Evolutionary conservation across 1,140 invertebrate species (phyloP).

Genomic region (Trachymyrmex septentrionalis): DNA sequence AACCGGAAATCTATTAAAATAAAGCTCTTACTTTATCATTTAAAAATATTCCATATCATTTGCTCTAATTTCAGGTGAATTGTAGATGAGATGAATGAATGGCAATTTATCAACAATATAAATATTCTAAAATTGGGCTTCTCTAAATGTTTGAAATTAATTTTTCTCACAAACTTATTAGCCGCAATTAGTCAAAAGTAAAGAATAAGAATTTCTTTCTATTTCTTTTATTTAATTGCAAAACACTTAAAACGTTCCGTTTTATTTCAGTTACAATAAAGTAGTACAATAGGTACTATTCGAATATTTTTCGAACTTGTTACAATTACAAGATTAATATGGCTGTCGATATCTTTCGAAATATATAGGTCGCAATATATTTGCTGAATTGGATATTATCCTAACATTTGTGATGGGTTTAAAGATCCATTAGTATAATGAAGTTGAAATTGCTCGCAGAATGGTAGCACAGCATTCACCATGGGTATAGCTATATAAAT

Average conservation of each 20-base stretch:
- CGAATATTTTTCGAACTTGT: background rate
- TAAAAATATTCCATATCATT: background rate
- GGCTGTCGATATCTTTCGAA: background rate
- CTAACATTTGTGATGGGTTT: background rate
- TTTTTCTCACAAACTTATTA: background rate
- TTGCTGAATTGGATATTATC: slow-evolving; percentile 8
- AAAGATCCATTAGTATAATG: slow-evolving; percentile 44
- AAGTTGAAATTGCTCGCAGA: slow-evolving; percentile 21
- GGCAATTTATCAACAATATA: too few species aligned
- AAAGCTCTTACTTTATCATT: background rate
- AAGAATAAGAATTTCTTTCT: background rate
- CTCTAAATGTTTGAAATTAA: background rate
- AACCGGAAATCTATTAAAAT: background rate
- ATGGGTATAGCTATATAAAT: slow-evolving; percentile 43
- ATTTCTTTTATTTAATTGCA: background rate
- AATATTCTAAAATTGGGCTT: background rate
- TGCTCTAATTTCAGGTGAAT: background rate
- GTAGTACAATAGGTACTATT: background rate
- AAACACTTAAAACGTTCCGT: background rate
- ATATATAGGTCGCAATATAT: background rate
- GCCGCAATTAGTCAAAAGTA: background rate
- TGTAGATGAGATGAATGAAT: background rate
- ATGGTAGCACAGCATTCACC: background rate
- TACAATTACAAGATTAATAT: background rate
- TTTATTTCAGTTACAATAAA: background rate